These are phyloP conservation scores for Dicyrtomina minuta DNA, from an alignment of 2,888 invertebrate species.

Conservation along the genomic window DNA sequence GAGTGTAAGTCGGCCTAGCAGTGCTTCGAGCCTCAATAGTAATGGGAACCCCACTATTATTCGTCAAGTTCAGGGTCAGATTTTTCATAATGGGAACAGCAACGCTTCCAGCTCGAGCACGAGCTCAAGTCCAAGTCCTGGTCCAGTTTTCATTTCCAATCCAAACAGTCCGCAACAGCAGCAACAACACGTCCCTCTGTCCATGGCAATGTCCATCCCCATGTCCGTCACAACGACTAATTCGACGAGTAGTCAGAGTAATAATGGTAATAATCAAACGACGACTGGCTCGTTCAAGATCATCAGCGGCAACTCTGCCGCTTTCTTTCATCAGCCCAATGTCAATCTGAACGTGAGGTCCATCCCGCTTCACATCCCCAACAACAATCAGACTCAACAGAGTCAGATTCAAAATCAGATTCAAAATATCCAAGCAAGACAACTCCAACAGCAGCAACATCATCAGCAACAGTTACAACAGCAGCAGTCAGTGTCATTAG, in stretches of 20 bases:
- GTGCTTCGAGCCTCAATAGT: conserved; percentile 45
- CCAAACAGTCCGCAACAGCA: conserved; percentile 24
- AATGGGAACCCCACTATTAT: not conserved
- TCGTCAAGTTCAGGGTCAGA: not conserved
- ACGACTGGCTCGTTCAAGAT: conserved; percentile 18
- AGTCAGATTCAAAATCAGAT: too few relatives aligned
- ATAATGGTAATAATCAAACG: not conserved
- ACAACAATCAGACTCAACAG: not conserved
- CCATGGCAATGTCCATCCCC: not conserved
- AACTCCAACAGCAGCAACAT: not conserved
- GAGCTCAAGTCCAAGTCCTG: not conserved
- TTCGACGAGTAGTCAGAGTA: conserved; percentile 11
- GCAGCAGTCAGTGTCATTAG: not conserved
- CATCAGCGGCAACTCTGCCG: conserved; percentile 16
- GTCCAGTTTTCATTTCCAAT: conserved; percentile 26
- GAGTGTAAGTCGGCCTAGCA: conserved; percentile 40
- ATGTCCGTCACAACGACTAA: conserved; percentile 2
- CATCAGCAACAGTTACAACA: not conserved
- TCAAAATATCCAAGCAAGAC: conserved; percentile 4
- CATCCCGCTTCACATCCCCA: conserved; percentile 21
- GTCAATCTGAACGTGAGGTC: conserved; percentile 5
- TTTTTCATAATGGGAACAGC: not conserved
- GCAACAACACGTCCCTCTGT: too few relatives aligned
- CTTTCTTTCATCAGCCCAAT: conserved; percentile 16
- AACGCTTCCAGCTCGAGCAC: not conserved